Base-by-base conservation (phyloP, 2,888 invertebrate genomes). In the Geophilus truncorum region DNA sequence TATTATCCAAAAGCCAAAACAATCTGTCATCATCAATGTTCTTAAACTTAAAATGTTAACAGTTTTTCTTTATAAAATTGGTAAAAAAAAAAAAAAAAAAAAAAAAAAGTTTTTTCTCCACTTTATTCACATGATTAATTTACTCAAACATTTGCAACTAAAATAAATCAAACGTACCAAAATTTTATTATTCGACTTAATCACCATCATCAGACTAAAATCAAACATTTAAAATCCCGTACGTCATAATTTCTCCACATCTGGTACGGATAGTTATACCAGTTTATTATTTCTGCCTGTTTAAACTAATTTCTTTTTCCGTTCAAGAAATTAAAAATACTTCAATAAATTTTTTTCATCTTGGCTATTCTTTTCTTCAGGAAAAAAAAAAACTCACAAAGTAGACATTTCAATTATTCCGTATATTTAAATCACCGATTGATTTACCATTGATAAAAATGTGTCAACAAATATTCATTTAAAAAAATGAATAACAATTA, bases 1-100 rank as follows among this genome's bases (percentile, higher is more conserved):
- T n/a, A n/a, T 18, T 51, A 51, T 51, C 51, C 51, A 51, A 51
- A 51, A 51, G 18, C 18, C n/a, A 51, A 51, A 51, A 51, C 51
- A 51, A 51, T 51, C 51, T 51, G 51, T 51, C 51, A 51, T 51
- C 51, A 51, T 70, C 70, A 70, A 70, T 70, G 70, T 70, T 70
- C 70, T 28, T 70, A 10, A 70, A 70, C 15, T 23, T 70, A 23
- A 70, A 70, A 70, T 70, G 28, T 70, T 62, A 62, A 62, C 57
- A 62, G 57, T 23, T 62, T 62, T 70, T 70, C 25, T 15, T 70
- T 70, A 28, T 70, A 28, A 70, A 70, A 70, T n/a, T 28, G 28
- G 12, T 70, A 25, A 23, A 25, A 25, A 62, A 62, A 62, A 62
- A 21, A 21, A 23, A 23, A 23, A 57, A 70, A 70, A 70, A 25